Conservation (phyloP, 1,140 invertebrate genomes). For the Pygmarrhopalites habei region DNA sequence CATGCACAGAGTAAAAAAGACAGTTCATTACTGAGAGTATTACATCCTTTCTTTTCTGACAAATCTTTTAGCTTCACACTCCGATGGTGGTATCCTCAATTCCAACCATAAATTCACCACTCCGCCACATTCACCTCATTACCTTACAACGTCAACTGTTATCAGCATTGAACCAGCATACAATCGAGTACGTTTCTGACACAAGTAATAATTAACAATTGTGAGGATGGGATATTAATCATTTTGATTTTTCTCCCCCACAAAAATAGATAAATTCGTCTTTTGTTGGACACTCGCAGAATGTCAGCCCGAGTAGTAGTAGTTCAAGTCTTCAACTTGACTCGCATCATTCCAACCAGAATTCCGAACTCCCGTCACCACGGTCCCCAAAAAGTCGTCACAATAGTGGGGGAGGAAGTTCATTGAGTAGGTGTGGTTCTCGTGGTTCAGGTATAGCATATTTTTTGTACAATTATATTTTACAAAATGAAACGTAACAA, state of each 20-base stretch:
- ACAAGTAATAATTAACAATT: no score
- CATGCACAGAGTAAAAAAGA: no score
- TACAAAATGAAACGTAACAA: no score
- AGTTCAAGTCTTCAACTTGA: constrained; percentile 15
- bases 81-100: not conserved
- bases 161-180: constrained; percentile 14
- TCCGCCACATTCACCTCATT: constrained; percentile 11
- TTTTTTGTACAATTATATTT: no score
- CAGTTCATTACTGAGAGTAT: no score
- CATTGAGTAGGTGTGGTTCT: constrained; percentile 11
- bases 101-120: not conserved
- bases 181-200: not conserved
- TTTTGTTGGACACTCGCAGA: constrained; percentile 1
- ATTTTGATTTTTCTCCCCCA: no score
- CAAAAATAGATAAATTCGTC: no score
- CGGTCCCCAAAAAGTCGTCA: constrained; percentile 12
- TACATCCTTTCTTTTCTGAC: no score
- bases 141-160: constrained; percentile 1
- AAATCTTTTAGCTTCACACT: no score
- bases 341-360: not conserved
- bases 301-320: constrained; percentile 13
- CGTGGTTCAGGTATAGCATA: no score
- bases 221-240: no score
- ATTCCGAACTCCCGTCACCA: constrained; percentile 5
- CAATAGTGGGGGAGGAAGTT: constrained; percentile 22